Conservation (phyloP, 2,113 vertebrate species). For the human (Homo sapiens) region DNA sequence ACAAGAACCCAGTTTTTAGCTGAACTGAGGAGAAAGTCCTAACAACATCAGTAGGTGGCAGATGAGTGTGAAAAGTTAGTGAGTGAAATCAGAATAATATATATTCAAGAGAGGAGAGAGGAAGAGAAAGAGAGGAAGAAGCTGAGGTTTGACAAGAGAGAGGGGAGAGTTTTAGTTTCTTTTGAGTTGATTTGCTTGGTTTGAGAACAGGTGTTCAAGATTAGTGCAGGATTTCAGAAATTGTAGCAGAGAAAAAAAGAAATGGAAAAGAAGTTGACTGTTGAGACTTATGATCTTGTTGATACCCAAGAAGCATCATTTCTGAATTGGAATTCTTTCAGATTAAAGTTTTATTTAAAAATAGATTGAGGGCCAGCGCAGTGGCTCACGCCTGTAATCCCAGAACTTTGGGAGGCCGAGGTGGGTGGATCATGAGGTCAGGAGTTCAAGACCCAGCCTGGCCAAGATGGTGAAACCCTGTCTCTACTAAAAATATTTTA, state of each 20-base stretch:
- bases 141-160: background rate
- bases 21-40: too few species aligned
- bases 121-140: background rate
- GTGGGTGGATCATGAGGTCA: too few species aligned
- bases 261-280: background rate
- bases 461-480: too few species aligned
- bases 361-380: too few species aligned
- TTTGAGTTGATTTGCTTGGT: background rate
- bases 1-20: too few species aligned
- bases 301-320: background rate
- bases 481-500: too few species aligned
- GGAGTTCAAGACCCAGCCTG: too few species aligned
- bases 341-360: slow-evolving; percentile 12
- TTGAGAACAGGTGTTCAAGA: background rate
- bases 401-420: too few species aligned
- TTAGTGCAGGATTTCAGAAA: background rate
- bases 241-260: background rate
- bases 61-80: background rate
- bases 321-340: background rate
- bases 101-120: background rate
- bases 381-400: too few species aligned
- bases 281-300: background rate
- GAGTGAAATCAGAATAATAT: background rate
- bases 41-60: background rate
- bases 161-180: background rate